Conservation (phyloP, 1,140 invertebrate species). For the Lucilia sericata region DNA sequence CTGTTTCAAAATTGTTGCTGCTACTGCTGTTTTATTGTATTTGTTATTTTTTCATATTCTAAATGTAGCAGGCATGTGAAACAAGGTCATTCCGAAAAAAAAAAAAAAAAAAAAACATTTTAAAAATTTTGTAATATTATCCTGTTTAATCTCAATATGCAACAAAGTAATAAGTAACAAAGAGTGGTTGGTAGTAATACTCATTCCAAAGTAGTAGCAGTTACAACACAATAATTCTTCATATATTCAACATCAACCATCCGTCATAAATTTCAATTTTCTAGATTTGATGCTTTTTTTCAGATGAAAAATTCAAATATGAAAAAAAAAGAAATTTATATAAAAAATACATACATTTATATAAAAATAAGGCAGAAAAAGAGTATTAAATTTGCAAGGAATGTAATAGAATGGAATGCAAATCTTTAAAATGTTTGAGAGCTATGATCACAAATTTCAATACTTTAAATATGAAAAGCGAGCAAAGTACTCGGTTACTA, state of each 20-base stretch:
- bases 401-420: neutral
- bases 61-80: neutral
- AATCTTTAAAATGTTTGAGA: no score
- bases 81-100: neutral
- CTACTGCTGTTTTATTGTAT: neutral
- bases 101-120: neutral
- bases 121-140: slow-evolving; percentile 3
- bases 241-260: slow-evolving; percentile 11
- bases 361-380: neutral
- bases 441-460: no score
- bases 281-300: slow-evolving; percentile 11
- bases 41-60: neutral
- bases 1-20: neutral
- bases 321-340: neutral
- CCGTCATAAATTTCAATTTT: slow-evolving; percentile 9
- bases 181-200: neutral
- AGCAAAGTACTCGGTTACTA: no score
- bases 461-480: no score
- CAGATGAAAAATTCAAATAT: neutral
- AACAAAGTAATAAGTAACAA: neutral
- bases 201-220: neutral
- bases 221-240: slow-evolving; percentile 1
- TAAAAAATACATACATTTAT: neutral
- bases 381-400: neutral
- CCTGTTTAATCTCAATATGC: slow-evolving; percentile 9